phyloP scores from a whole-genome alignment of 2,113 vertebrate genomes.

The Numenius arquata region DNA sequence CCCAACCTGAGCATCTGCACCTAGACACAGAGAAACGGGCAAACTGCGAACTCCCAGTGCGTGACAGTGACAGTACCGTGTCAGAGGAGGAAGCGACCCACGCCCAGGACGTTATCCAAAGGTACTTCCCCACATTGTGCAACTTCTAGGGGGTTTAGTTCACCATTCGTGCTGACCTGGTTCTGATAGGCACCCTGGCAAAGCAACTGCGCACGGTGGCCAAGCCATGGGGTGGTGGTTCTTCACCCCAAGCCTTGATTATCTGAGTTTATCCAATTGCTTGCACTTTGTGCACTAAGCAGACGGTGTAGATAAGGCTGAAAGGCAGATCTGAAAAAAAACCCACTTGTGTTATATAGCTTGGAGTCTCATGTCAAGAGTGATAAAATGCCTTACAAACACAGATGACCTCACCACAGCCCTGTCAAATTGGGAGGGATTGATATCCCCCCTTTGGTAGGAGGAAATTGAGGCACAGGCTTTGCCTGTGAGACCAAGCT shows the following conservation, averaged over 20 bases:
- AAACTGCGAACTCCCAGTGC: fast-evolving
- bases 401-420: background rate
- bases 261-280: background rate
- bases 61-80: fast-evolving
- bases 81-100: background rate
- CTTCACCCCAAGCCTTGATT: background rate
- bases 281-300: background rate
- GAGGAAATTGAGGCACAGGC: background rate
- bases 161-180: fast-evolving
- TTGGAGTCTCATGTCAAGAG: background rate
- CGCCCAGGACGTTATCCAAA: background rate
- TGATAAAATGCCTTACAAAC: background rate
- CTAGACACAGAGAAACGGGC: background rate
- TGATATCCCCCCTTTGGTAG: background rate
- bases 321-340: background rate
- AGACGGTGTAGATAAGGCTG: background rate
- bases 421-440: background rate
- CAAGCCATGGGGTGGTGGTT: background rate
- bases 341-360: fast-evolving
- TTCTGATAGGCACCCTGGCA: fast-evolving
- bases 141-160: background rate
- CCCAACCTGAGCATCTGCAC: background rate
- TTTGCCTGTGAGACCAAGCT: background rate
- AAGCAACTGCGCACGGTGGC: fast-evolving
- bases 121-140: background rate